Evolutionary conservation across 1,140 invertebrate genomes (phyloP), one percentile per base, ranked within the genome.

Genomic region (Drosophila ogumai): DNA sequence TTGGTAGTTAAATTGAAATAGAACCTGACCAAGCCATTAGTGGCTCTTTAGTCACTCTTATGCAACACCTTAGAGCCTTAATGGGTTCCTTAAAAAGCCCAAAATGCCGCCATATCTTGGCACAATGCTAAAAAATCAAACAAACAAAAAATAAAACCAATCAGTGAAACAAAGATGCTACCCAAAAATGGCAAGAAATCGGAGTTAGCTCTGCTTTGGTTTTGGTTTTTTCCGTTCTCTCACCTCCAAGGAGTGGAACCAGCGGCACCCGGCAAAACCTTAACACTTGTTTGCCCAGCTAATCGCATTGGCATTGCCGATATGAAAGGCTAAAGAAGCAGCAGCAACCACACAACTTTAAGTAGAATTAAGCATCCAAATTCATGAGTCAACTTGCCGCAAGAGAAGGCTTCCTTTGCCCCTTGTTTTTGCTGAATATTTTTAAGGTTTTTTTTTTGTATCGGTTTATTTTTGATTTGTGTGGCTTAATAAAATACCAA

Each of bases 401-500:
- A 75, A 57, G 55, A 69, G 75, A 68, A 72, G 61, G 79, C 65
- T 76, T 79, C 75, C 65, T 79, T 67, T 49, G 19, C 28, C 44
- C 49, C 3, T n/a, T 22, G 22, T 46, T 19, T 46, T 47, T 56
- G 47, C 41, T 31, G 15, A 54, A 76, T 66, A 60, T 38, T 55
- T 87, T 55, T 38, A 8, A 19, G n/a, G n/a, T 43, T 54, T 31
- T 68, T 60, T 57, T 47, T 59, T 50, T 47, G 52, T 57, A 66
- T 67, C 61, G 34, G 44, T 79, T 87, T 78, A 32, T 67, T 87
- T 88, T 85, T 88, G 77, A 90, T 90, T 84, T 88, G 85, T 88
- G 85, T 90, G 85, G 85, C 84, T 88, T 90, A 88, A 90, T 90
- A 88, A 90, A 90, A 90, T 90, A 90, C 85, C 85, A 63, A 90